phyloP scores from a whole-genome alignment of 2,797 vertebrate species.

The Schizopygopsis pylzovi region DNA sequence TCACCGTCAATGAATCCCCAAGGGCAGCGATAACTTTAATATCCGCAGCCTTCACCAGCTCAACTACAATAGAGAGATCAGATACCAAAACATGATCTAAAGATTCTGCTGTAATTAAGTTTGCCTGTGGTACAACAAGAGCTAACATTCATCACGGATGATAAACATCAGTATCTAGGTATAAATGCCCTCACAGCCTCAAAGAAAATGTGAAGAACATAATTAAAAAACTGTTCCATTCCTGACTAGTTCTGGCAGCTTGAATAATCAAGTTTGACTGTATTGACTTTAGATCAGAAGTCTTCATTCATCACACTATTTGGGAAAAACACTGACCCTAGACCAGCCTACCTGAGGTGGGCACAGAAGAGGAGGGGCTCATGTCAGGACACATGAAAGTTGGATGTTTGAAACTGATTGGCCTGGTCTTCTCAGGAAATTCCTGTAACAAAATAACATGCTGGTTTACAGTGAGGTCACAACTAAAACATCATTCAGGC shows the following conservation, averaged over 20 bases:
- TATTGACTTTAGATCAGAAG: not conserved
- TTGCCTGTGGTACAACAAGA: conserved; percentile 6
- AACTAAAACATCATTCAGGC: not conserved
- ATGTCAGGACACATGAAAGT: conserved; percentile 79
- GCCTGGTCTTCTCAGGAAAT: conserved; percentile 78
- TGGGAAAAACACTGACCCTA: not conserved
- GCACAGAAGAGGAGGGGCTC: conserved; percentile 76
- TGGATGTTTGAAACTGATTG: conserved; percentile 71
- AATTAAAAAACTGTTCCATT: not conserved
- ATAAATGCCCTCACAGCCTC: not conserved
- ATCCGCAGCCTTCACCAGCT: conserved; percentile 88
- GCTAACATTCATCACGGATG: not conserved
- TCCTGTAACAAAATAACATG: conserved; percentile 66
- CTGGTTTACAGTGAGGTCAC: not conserved
- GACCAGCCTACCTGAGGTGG: conserved; percentile 74
- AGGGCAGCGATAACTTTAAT: conserved; percentile 89
- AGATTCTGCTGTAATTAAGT: not conserved
- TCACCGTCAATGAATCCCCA: conserved; percentile 94
- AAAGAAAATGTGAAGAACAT: not conserved
- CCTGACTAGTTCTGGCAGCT: not conserved
- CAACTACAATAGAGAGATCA: conserved; percentile 77
- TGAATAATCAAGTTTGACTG: not conserved
- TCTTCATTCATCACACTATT: not conserved
- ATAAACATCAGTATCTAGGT: not conserved
- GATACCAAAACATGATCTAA: not conserved